Evolutionary conservation across 2,797 vertebrate species (phyloP).

Genomic region (Champsocephalus esox): DNA sequence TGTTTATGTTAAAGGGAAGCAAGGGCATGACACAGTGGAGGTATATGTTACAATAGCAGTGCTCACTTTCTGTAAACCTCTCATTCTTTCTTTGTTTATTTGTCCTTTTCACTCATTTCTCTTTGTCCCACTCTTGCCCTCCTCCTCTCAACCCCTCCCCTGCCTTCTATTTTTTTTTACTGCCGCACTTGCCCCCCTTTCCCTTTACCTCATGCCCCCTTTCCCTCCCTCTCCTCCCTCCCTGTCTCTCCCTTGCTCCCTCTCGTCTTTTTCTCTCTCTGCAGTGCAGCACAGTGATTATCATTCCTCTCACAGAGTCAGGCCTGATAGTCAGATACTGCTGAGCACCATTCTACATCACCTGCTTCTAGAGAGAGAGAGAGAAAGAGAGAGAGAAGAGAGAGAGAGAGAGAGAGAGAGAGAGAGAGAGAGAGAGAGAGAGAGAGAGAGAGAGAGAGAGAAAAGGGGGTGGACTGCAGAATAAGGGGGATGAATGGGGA

Average conservation of each 20-base stretch:
- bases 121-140: constrained; percentile 50
- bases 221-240: constrained; percentile 51
- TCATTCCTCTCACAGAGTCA: constrained; percentile 88
- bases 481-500: constrained; percentile 40
- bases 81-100: constrained; percentile 34
- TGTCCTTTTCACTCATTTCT: constrained; percentile 26
- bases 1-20: constrained; percentile 23
- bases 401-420: constrained; percentile 32
- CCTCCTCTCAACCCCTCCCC: constrained; percentile 27
- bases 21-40: constrained; percentile 44
- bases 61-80: constrained; percentile 40
- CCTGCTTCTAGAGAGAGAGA: constrained; percentile 81
- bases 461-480: constrained; percentile 48
- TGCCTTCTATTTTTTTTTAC: constrained; percentile 40
- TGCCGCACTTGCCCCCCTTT: constrained; percentile 71
- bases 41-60: constrained; percentile 42
- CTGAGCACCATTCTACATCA: constrained; percentile 86
- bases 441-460: constrained; percentile 54
- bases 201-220: constrained; percentile 66
- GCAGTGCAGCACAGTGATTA: constrained; percentile 88
- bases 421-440: constrained; percentile 37
- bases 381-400: constrained; percentile 32
- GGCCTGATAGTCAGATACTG: constrained; percentile 88
- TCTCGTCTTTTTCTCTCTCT: constrained; percentile 80
- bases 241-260: constrained; percentile 51